Evolutionary conservation across 2,113 vertebrate species (phyloP).

Genomic region (Cyprichromis sp.): DNA sequence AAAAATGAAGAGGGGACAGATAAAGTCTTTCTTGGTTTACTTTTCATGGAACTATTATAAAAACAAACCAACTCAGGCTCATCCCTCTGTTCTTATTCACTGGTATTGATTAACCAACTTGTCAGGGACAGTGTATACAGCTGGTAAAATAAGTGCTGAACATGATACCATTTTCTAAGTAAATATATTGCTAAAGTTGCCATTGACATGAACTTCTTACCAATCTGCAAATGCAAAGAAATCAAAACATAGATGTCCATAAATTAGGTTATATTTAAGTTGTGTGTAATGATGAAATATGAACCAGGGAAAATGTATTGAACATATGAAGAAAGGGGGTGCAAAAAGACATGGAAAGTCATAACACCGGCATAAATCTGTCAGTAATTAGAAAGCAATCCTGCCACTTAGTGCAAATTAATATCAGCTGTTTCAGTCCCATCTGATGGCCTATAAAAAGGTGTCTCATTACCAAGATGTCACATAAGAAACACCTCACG

Average conservation of each 20-base stretch:
- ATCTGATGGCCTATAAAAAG: neutral
- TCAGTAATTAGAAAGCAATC: neutral
- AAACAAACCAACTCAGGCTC: neutral
- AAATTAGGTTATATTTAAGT: neutral
- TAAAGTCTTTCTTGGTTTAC: neutral
- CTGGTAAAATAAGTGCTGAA: neutral
- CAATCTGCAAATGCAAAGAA: neutral
- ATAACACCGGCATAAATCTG: neutral
- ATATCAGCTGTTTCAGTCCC: neutral
- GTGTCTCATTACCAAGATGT: neutral
- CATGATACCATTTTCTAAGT: neutral
- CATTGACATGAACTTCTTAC: neutral
- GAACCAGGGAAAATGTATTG: neutral
- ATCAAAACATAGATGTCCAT: neutral
- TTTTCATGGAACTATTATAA: neutral
- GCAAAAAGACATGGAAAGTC: neutral
- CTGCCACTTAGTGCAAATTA: neutral
- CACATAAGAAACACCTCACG: neutral
- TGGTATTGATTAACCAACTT: neutral
- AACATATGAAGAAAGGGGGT: neutral
- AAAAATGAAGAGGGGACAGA: neutral
- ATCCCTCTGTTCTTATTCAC: neutral
- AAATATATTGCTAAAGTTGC: neutral
- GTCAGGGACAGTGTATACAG: neutral
- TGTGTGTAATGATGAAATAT: neutral